Percentiles rank a stretch among this genome's conserved stretches.
Conservation (phyloP, 2,888 invertebrate genomes). For the Sphaerophoria rueppellii region DNA sequence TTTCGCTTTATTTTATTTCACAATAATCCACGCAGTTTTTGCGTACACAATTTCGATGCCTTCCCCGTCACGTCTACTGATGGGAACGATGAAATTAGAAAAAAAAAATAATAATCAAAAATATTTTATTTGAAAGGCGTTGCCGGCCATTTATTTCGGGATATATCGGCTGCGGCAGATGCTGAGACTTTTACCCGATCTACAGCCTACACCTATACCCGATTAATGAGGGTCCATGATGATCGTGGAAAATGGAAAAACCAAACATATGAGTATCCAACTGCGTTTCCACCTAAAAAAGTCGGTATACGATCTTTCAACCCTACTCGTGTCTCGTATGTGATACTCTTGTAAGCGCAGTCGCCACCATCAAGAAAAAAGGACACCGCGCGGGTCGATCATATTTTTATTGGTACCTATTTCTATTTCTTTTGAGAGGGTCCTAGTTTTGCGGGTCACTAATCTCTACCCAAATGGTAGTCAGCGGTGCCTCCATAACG, state of each 20-base stretch:
- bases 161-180: slow-evolving; percentile 67
- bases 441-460: slow-evolving; percentile 59
- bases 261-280: slow-evolving; percentile 71
- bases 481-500: slow-evolving; percentile 48
- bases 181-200: slow-evolving; percentile 50
- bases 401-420: slow-evolving; percentile 68
- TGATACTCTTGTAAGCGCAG: slow-evolving; percentile 35
- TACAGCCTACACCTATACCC: slow-evolving; percentile 62
- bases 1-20: slow-evolving; percentile 15
- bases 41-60: slow-evolving; percentile 50
- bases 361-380: slow-evolving; percentile 59
- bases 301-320: slow-evolving; percentile 69
- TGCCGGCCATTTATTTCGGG: slow-evolving; percentile 54
- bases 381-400: slow-evolving; percentile 70
- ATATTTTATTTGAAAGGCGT: slow-evolving; percentile 54
- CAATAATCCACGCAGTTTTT: slow-evolving; percentile 55
- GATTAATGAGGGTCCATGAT: slow-evolving; percentile 69
- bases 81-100: neutral
- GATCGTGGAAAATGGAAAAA: slow-evolving; percentile 62
- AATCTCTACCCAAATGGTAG: slow-evolving; percentile 21
- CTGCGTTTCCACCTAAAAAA: slow-evolving; percentile 70
- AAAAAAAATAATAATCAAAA: slow-evolving; percentile 32
- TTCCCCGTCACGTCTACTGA: neutral
- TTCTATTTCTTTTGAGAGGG: slow-evolving; percentile 14
- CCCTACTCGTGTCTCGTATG: slow-evolving; percentile 60